Conservation (phyloP, 2,113 vertebrate species). For the Balaenoptera acutorostrata region DNA sequence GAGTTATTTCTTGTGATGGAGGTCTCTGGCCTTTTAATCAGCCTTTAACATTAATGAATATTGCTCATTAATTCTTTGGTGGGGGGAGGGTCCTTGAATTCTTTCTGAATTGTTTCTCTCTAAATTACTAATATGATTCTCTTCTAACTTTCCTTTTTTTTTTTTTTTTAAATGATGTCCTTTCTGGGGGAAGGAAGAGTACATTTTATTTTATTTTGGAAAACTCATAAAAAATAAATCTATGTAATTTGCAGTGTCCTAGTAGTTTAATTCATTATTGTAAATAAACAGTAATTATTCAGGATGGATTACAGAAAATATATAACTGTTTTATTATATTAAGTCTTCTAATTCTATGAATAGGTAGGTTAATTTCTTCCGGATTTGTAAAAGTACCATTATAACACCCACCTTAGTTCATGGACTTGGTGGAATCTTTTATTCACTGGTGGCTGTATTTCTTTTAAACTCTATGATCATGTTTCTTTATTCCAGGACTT, state of each 20-base stretch:
- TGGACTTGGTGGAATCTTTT: not conserved
- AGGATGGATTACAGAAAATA: not conserved
- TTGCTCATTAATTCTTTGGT: not conserved
- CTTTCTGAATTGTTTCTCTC: constrained; percentile 10
- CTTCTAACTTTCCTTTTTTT: not conserved
- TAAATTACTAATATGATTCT: not conserved
- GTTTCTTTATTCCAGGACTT: not conserved
- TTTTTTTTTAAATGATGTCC: not conserved
- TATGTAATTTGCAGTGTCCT: not conserved
- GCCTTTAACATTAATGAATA: not conserved
- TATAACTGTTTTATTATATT: constrained; percentile 2
- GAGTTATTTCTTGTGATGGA: not conserved
- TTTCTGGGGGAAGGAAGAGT: not conserved
- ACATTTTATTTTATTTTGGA: constrained; percentile 2
- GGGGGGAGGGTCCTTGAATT: not conserved
- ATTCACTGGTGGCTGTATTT: not conserved
- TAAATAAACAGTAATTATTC: not conserved
- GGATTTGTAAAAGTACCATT: not conserved
- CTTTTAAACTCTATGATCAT: not conserved
- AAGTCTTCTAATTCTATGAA: not conserved
- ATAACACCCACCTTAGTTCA: not conserved
- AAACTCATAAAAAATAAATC: constrained; percentile 6
- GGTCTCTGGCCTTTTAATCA: not conserved
- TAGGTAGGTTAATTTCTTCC: not conserved
- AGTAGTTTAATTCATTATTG: not conserved